Evolutionary conservation across 2,113 vertebrate species (phyloP).

Genomic region (Phalacrocorax carbo): DNA sequence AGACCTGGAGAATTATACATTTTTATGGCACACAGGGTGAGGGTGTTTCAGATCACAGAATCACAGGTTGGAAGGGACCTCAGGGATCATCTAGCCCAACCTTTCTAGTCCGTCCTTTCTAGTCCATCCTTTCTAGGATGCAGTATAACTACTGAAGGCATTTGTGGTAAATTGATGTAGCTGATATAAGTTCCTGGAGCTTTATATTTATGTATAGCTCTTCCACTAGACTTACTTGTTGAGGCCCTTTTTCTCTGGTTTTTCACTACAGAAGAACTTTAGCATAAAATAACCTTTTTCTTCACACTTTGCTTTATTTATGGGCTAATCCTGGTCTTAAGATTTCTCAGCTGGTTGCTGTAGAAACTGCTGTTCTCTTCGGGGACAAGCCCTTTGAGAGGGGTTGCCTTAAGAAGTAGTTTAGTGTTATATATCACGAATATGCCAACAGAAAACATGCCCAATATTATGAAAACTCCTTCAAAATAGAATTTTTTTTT

Average conservation of each 20-base stretch:
- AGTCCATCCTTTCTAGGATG: background rate
- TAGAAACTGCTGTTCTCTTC: background rate
- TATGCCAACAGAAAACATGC: background rate
- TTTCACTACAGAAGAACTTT: background rate
- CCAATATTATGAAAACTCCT: background rate
- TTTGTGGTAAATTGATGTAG: background rate
- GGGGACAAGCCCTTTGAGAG: background rate
- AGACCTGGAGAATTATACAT: background rate
- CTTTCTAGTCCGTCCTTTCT: too few relatives aligned
- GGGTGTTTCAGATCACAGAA: background rate
- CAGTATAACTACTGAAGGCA: background rate
- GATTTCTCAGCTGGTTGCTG: constrained; percentile 9
- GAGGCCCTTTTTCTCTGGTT: background rate
- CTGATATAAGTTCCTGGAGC: background rate
- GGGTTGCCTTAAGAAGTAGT: background rate
- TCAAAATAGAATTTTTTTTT: background rate
- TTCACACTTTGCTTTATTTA: constrained; percentile 8
- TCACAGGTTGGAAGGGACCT: too few relatives aligned
- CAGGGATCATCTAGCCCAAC: too few relatives aligned
- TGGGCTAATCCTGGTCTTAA: background rate
- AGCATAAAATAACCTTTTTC: background rate
- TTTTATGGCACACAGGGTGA: background rate
- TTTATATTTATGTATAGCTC: background rate
- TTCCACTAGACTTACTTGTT: background rate
- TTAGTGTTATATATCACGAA: background rate